A percentile compares a stretch with the other conserved stretches of the same genome.
Evolutionary conservation across 2,113 vertebrate species (phyloP).

Genomic region (Sterna hirundo): DNA sequence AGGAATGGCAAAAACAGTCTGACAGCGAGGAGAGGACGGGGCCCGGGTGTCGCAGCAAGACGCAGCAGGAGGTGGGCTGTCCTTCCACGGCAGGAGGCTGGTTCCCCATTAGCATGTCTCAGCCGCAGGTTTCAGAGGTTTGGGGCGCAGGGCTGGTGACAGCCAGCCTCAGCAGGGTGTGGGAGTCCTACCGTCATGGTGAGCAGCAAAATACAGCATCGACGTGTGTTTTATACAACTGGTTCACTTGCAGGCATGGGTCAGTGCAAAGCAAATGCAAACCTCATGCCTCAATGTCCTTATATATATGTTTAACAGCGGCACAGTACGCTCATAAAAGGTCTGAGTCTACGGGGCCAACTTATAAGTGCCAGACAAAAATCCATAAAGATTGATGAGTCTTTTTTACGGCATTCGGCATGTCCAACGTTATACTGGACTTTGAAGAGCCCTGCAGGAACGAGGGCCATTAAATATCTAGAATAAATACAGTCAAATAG

Average conservation of each 20-base stretch:
- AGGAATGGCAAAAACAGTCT: slow-evolving; percentile 20
- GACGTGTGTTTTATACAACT: not conserved
- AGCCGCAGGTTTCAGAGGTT: not conserved
- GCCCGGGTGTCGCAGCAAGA: not conserved
- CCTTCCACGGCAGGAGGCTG: not conserved
- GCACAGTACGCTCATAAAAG: slow-evolving; percentile 23
- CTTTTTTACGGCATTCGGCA: not conserved
- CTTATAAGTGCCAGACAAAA: slow-evolving; percentile 38
- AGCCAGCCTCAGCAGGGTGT: not conserved
- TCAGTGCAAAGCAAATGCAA: slow-evolving; percentile 26
- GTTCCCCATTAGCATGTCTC: rapidly evolving
- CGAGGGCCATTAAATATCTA: not conserved
- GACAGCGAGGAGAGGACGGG: not conserved
- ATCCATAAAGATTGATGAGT: slow-evolving; percentile 10
- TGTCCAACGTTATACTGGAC: not conserved
- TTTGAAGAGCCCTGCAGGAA: slow-evolving; percentile 9
- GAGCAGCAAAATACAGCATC: not conserved
- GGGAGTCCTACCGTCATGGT: not conserved
- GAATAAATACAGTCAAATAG: slow-evolving; percentile 4
- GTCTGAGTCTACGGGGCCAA: not conserved
- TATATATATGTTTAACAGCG: slow-evolving; percentile 7
- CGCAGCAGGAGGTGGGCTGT: not conserved
- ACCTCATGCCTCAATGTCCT: slow-evolving; percentile 11
- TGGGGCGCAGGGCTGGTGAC: not conserved
- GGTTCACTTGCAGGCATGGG: not conserved